phyloP scores from a whole-genome alignment of 2,113 vertebrate genomes.

The Triplophysa rosa region DNA sequence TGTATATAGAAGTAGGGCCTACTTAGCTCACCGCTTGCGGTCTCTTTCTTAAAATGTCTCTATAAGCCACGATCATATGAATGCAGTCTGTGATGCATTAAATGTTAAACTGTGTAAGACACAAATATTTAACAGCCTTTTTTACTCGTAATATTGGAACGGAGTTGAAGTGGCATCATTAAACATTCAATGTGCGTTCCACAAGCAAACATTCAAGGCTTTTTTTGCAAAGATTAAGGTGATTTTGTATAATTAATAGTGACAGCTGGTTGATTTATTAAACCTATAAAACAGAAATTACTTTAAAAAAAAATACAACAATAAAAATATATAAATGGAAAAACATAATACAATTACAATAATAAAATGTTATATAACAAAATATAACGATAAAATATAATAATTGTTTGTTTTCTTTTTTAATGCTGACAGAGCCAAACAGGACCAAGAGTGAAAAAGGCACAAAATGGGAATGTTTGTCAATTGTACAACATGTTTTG shows the following conservation, averaged over 20 bases:
- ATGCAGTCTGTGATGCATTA: not conserved
- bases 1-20: not conserved
- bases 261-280: too few relatives aligned
- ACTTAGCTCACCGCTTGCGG: not conserved
- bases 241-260: not conserved
- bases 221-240: not conserved
- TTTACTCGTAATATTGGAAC: not conserved
- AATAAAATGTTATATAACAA: too few relatives aligned
- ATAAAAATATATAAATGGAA: too few relatives aligned
- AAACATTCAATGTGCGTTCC: not conserved
- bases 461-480: not conserved
- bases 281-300: too few relatives aligned
- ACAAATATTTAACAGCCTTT: not conserved
- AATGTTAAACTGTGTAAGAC: not conserved
- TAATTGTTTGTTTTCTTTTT: too few relatives aligned
- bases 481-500: not conserved
- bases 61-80: not conserved
- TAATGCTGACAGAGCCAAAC: not conserved
- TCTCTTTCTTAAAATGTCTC: not conserved
- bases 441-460: not conserved
- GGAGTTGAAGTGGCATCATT: not conserved
- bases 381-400: too few relatives aligned
- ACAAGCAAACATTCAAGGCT: not conserved
- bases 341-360: too few relatives aligned
- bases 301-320: too few relatives aligned